Conservation (phyloP, 2,113 vertebrate species). For the Galeopterus variegatus region DNA sequence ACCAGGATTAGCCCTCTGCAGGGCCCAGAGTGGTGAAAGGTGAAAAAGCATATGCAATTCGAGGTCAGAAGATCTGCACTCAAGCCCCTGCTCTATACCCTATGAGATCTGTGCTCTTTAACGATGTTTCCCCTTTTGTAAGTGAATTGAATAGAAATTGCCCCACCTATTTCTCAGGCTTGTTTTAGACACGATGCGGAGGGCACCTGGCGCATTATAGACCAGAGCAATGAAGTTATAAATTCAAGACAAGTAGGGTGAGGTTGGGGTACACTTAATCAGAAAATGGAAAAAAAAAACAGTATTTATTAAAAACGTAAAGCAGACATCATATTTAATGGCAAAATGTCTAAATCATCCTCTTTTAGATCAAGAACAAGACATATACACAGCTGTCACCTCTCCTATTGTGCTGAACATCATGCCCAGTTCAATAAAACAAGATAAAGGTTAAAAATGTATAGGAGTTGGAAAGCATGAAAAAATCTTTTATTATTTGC, state of each 20-base stretch:
- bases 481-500: neutral
- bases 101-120: neutral
- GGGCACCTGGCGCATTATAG: neutral
- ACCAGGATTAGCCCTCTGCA: neutral
- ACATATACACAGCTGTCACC: neutral
- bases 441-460: neutral
- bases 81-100: neutral
- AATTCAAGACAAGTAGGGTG: neutral
- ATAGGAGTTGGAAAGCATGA: neutral
- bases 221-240: neutral
- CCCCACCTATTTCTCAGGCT: neutral
- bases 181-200: neutral
- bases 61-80: neutral
- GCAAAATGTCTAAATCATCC: neutral
- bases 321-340: neutral
- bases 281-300: neutral
- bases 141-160: neutral
- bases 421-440: neutral
- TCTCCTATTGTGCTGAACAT: neutral
- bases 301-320: neutral
- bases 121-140: neutral
- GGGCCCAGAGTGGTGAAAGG: neutral
- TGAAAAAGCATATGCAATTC: neutral
- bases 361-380: neutral
- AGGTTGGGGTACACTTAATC: neutral